Conservation (phyloP, 2,797 vertebrate genomes). For the Babyrousa celebensis region DNA sequence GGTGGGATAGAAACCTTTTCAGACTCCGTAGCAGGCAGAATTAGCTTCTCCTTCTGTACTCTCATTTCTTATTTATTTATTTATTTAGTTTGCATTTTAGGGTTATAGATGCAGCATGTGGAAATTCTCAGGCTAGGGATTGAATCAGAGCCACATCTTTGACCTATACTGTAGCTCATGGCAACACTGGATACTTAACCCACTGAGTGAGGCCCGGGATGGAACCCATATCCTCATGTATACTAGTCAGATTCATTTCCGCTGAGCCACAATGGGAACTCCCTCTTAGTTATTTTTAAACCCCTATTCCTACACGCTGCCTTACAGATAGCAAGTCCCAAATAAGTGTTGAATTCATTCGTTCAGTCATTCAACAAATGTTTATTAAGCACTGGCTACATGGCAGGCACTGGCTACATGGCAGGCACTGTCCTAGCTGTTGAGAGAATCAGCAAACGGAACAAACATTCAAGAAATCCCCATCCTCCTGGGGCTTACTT, state of each 20-base stretch:
- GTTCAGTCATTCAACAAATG: slow-evolving; percentile 12
- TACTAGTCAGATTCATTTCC: too few species aligned
- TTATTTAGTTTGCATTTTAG: too few species aligned
- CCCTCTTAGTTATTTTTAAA: neutral
- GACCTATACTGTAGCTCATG: too few species aligned
- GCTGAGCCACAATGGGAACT: too few species aligned
- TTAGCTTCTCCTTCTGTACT: neutral
- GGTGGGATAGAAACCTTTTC: neutral
- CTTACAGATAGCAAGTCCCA: neutral
- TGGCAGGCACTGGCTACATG: neutral
- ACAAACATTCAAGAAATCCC: neutral
- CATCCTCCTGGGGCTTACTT: neutral
- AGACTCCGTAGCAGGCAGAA: neutral
- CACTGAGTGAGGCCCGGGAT: too few species aligned
- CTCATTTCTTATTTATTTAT: neutral
- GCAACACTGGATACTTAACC: too few species aligned
- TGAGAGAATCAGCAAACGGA: slow-evolving; percentile 47
- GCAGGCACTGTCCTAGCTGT: slow-evolving; percentile 38
- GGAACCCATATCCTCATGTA: too few species aligned
- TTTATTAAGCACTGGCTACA: slow-evolving; percentile 33
- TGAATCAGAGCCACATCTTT: too few species aligned
- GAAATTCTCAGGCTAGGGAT: too few species aligned
- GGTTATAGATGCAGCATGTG: too few species aligned
- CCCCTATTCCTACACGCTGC: neutral
- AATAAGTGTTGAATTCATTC: slow-evolving; percentile 8